Base-by-base conservation (phyloP, 2,888 invertebrate species). In the Masnerella sp. region DNA sequence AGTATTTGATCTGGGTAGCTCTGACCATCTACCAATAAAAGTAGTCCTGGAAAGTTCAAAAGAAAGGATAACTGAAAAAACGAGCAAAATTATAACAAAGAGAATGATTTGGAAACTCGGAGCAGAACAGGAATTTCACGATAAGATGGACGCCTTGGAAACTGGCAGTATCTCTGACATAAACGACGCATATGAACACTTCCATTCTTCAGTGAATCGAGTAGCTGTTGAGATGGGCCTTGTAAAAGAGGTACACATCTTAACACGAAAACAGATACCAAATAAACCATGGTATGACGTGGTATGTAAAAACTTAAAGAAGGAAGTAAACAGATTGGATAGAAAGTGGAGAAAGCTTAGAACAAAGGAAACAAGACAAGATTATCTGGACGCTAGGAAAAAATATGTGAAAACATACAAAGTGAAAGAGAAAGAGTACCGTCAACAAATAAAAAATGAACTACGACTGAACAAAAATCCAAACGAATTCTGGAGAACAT, bases 1-100 rank as follows among this genome's bases (percentile, higher is more conserved):
- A 18, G 40, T 54, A 0, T 28, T 11, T 1, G 54, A 36, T n/a
- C 17, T 40, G 12, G 54, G 54, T 2, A 3, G 14, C 8, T 54
- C 54, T 15, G 54, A 54, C 11, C 54, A 54, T 34, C 36, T 38
- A 2, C 54, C 38, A 28, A 18, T 58, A n/a, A 58, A 43, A 58
- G 17, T 30, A 5, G 20, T 18, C 11, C 30, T 58, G 8, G 14
- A 12, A 12, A 45, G n/a, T 14, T n/a, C n/a, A n/a, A n/a, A n/a
- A n/a, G n/a, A n/a, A n/a, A n/a, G n/a, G n/a, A n/a, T n/a, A n/a
- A n/a, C n/a, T n/a, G n/a, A n/a, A 3, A 45, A 9, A 18, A 3
- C 8, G 14, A 28, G 17, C 5, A 5, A 40, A 2, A 11, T 20
- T 5, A 20, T 20, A 2, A 14, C 11, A 20, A 15, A 8, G 9